Conservation (phyloP, 2,888 invertebrate genomes). For the Callinectes sapidus region DNA sequence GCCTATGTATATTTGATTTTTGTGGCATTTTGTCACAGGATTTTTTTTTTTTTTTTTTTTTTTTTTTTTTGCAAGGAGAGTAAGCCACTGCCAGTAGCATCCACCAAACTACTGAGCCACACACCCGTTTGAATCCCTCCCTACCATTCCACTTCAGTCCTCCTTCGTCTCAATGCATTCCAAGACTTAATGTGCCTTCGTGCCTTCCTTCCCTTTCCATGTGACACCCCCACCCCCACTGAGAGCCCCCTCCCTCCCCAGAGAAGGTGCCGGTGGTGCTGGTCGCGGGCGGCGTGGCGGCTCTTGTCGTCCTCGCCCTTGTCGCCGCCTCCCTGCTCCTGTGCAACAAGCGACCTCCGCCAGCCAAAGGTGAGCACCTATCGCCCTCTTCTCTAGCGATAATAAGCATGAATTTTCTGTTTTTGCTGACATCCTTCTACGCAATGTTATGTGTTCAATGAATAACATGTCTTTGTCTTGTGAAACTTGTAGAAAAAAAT, state of each 20-base stretch:
- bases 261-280: slow-evolving; percentile 65
- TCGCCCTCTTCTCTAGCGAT: neutral
- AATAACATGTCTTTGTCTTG: too few species aligned
- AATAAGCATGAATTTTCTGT: neutral
- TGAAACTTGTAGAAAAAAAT: too few species aligned
- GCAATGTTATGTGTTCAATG: too few species aligned
- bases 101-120: neutral
- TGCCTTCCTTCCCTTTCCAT: neutral
- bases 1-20: too few species aligned
- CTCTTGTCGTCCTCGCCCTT: slow-evolving; percentile 40
- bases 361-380: slow-evolving; percentile 54
- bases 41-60: neutral
- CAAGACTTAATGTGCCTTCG: neutral
- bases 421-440: neutral
- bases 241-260: slow-evolving; percentile 28
- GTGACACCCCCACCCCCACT: neutral
- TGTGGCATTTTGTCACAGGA: too few species aligned
- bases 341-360: slow-evolving; percentile 55
- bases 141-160: neutral
- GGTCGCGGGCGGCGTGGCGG: slow-evolving; percentile 53
- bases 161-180: neutral
- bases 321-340: slow-evolving; percentile 55
- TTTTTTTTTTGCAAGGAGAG: too few species aligned
- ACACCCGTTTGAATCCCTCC: neutral
- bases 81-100: too few species aligned